Evolutionary conservation across 1,140 invertebrate species (phyloP), one percentile per base, ranked within the genome.

Genomic region (Drosophila littoralis): DNA sequence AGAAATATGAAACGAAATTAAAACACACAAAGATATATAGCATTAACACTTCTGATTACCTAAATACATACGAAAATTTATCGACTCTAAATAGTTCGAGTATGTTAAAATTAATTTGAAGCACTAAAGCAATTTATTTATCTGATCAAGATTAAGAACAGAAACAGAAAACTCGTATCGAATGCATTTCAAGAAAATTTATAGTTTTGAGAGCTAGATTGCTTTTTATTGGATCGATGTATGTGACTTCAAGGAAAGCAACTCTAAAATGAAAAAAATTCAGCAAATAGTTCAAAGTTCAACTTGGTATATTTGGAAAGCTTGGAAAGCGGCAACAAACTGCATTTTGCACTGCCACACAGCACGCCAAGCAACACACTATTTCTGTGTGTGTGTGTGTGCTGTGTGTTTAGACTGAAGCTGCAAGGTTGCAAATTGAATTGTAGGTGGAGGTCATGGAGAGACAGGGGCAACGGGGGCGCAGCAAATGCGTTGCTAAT

Each of bases 401-500:
- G 17, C 5, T 22, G 45, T 48, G 32, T 69, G 51, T 64, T n/a
- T 48, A 36, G 17, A 65, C 42, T 59, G 60, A 45, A 76, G 79
- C 65, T 85, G 83, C 83, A 79, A 82, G 79, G 75, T 86, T 75
- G 72, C 55, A 60, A 68, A 83, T 88, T 79, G 45, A 82, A 83
- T 77, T 79, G 82, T 88, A 88, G 82, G 82, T 79, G 83, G 83
- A 82, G 82, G 79, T 70, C 81, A 66, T 48, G 66, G 38, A 64
- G 46, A 59, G 40, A 50, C 58, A 65, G 55, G 35, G n/a, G 38
- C 45, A 45, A 28, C 52, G 13, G 58, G 13, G n/a, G 43, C 66
- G 33, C 58, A 15, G 17, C 38, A 69, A 74, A 71, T 64, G 67
- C 73, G 73, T 71, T 75, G 78, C 77, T 38, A 85, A 86, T 85